A percentile compares a stretch with the other conserved stretches of the same genome.
Evolutionary conservation across 2,888 invertebrate species (phyloP).

Genomic region (Caenorhabditis imperialis): DNA sequence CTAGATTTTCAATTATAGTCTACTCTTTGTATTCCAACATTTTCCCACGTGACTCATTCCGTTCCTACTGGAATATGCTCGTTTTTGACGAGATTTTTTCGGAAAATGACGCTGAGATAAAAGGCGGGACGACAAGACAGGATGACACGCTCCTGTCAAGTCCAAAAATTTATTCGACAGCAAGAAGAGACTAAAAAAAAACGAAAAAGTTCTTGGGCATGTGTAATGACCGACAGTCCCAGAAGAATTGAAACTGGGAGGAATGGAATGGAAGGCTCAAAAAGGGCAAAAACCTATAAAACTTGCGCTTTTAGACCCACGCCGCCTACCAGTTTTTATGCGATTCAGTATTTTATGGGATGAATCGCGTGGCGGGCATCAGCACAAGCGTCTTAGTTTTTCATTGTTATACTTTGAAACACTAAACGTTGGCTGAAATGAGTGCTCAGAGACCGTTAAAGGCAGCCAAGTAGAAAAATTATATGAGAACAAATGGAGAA

Average conservation of each 20-base stretch:
- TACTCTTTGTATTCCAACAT: no score
- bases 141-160: constrained; percentile 47
- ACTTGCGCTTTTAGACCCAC: constrained; percentile 23
- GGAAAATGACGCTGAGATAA: constrained; percentile 40
- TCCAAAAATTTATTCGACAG: constrained; percentile 22
- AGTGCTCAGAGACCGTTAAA: constrained; percentile 4
- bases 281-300: constrained; percentile 53
- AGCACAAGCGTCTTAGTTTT: neutral
- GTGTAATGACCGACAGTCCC: constrained; percentile 50
- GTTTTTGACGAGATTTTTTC: neutral
- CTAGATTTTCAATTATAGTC: no score
- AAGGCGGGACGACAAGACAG: no score
- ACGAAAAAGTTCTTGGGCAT: constrained; percentile 28
- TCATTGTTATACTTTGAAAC: neutral
- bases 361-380: constrained; percentile 17
- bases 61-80: no score
- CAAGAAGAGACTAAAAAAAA: constrained; percentile 4
- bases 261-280: no score
- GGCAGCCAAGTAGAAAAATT: constrained; percentile 23
- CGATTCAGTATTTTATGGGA: constrained; percentile 53
- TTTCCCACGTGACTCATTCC: no score
- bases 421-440: neutral
- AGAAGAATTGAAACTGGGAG: constrained; percentile 41
- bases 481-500: constrained; percentile 15
- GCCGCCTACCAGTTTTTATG: constrained; percentile 53